A percentile compares a stretch with the other conserved stretches of the same genome.
Conservation (phyloP, 53 echinoderm and acorn worm species). For the Astropecten irregularis region DNA sequence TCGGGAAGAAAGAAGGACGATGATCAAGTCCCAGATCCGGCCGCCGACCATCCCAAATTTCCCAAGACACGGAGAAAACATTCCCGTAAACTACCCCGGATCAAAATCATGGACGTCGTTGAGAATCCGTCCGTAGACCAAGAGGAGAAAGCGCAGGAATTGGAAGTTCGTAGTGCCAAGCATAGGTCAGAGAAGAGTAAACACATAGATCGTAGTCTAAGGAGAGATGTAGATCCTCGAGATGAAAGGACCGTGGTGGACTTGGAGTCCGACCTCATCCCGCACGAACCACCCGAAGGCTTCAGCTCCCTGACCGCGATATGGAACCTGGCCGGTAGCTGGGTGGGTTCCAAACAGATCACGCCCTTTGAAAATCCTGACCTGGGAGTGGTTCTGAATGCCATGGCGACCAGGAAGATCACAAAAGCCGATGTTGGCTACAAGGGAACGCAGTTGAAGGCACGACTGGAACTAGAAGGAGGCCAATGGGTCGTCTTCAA, state of each 20-base stretch:
- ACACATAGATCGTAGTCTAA: neutral
- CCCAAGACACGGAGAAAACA: neutral
- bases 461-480: conserved; percentile 69
- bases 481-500: conserved; percentile 91
- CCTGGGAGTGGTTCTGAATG: conserved; percentile 77
- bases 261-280: conserved; percentile 42
- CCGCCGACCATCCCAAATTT: neutral
- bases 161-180: neutral
- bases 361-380: conserved; percentile 62
- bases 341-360: conserved; percentile 72
- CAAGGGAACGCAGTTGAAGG: conserved; percentile 95
- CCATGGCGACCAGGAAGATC: conserved; percentile 72
- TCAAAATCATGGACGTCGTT: conserved; percentile 34
- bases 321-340: conserved; percentile 78
- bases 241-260: conserved; percentile 1
- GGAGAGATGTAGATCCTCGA: neutral
- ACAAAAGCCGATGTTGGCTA: conserved; percentile 88
- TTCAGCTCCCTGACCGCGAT: conserved; percentile 13
- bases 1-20: conserved; percentile 22
- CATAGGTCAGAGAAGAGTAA: neutral
- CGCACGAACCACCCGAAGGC: conserved; percentile 1
- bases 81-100: neutral
- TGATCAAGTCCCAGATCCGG: neutral
- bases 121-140: neutral
- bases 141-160: conserved; percentile 14